Evolutionary conservation across 2,888 invertebrate species (phyloP).

Genomic region (Amiota mariae): DNA sequence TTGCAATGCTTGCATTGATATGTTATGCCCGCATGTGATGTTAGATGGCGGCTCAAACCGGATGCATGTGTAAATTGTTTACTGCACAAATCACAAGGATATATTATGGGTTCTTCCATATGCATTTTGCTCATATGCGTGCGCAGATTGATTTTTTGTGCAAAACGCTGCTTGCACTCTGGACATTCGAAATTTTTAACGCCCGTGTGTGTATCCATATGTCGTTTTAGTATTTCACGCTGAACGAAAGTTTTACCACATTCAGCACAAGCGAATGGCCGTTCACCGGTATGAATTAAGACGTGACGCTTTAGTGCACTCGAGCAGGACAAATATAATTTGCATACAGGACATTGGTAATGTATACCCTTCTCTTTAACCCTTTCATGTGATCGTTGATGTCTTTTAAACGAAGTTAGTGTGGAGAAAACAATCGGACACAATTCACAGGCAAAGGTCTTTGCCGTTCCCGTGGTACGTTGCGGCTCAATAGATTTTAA

Average conservation of each 20-base stretch:
- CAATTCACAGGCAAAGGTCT: slow-evolving; percentile 78
- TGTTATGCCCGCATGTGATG: slow-evolving; percentile 79
- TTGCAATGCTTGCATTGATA: slow-evolving; percentile 80
- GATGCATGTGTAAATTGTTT: slow-evolving; percentile 76
- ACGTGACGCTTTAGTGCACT: slow-evolving; percentile 81
- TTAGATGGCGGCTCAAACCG: slow-evolving; percentile 81
- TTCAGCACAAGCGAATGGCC: slow-evolving; percentile 75
- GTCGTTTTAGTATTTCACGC: slow-evolving; percentile 80
- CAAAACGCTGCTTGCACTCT: slow-evolving; percentile 80
- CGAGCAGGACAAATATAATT: slow-evolving; percentile 79
- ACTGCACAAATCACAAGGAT: slow-evolving; percentile 80
- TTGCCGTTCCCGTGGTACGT: slow-evolving; percentile 66
- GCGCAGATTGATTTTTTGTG: slow-evolving; percentile 81
- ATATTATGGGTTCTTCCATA: slow-evolving; percentile 77
- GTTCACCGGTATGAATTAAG: slow-evolving; percentile 78
- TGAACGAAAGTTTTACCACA: slow-evolving; percentile 82
- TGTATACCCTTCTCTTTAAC: slow-evolving; percentile 76
- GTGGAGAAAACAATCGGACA: slow-evolving; percentile 80
- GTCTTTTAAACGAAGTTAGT: slow-evolving; percentile 77
- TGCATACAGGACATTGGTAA: slow-evolving; percentile 76
- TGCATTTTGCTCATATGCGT: slow-evolving; percentile 78
- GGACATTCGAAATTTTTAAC: slow-evolving; percentile 81
- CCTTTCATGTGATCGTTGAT: slow-evolving; percentile 77
- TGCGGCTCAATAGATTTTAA: not conserved
- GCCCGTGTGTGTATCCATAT: slow-evolving; percentile 77